Evolutionary conservation across 2,113 vertebrate genomes (phyloP).

Genomic region (Cavia aperea): DNA sequence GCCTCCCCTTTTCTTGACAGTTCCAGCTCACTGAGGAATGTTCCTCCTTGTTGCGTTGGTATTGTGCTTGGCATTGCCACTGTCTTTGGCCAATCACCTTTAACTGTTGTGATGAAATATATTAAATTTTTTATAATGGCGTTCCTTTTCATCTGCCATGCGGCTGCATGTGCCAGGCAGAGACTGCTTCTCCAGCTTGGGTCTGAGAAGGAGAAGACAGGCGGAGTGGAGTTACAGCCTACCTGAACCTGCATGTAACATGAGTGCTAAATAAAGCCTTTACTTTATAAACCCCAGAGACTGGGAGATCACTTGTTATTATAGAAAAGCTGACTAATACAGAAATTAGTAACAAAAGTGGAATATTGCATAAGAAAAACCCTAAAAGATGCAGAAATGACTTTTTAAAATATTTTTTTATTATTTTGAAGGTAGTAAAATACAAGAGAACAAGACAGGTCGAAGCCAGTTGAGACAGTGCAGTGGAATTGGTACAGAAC

Average conservation of each 20-base stretch:
- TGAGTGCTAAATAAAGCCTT: neutral
- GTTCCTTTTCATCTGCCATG: neutral
- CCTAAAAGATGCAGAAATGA: neutral
- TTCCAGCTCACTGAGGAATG: neutral
- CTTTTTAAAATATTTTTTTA: neutral
- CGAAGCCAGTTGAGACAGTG: no score
- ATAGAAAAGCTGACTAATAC: neutral
- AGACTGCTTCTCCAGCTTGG: neutral
- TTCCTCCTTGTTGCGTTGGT: neutral
- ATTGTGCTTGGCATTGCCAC: neutral
- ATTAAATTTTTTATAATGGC: neutral
- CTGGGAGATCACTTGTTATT: neutral
- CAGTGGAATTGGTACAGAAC: no score
- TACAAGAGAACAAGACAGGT: no score
- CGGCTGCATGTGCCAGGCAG: neutral
- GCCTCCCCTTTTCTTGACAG: neutral
- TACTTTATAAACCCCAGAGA: constrained; percentile 7
- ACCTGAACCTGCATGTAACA: neutral
- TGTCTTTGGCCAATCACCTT: neutral
- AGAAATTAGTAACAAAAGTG: neutral
- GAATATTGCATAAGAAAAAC: neutral
- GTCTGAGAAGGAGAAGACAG: neutral
- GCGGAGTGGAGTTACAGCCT: neutral
- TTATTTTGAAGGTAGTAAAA: no score
- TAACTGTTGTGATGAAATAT: neutral